Evolutionary conservation across 2,113 vertebrate species (phyloP), one percentile per base, ranked within the genome.

Genomic region (Corythaixoides concolor): DNA sequence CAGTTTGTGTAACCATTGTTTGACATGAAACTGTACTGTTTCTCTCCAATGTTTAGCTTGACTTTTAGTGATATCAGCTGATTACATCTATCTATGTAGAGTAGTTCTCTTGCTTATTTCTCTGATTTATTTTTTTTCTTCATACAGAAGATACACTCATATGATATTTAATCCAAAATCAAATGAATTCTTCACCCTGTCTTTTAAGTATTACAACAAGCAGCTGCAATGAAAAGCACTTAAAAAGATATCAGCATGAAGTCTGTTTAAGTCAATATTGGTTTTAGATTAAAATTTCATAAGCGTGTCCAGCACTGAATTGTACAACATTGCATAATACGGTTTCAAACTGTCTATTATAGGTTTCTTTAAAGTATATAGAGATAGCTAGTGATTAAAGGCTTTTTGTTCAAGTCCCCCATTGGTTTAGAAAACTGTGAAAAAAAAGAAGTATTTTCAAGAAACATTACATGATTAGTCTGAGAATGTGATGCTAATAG

Each of bases 261-360:
- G 64, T 74, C 89, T 80, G 33, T 68, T 90, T 70, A 92, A 95
- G 90, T 85, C 75, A 95, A 95, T 93, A 93, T 90, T 95, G 49
- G 32, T 8, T 93, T 97, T 93, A 90, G 88, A 94, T 96, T 94
- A 94, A 96, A 94, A 77, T 96, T 94, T 94, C 85, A 37, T 83
- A 82, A 89, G 45, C 63, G 16, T 86, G 63, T 95, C 91, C 94
- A 94, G 73, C 52, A 72, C 56, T 95, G 91, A 91, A 81, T 92
- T 87, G 77, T 75, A 89, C 39, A 95, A 85, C 43, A 85, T 94
- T 64, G 49, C 69, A 91, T 91, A 95, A 95, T 87, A 83, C 0
- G 4, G 27, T 91, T 96, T 92, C 56, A 85, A 94, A 84, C 35
- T 55, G 20, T 63, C 83, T 90, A 84, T 91, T 91, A 87, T 39